Base-by-base conservation (phyloP, 53 echinoderm and acorn worm species). In the Actinopyga echinites region DNA sequence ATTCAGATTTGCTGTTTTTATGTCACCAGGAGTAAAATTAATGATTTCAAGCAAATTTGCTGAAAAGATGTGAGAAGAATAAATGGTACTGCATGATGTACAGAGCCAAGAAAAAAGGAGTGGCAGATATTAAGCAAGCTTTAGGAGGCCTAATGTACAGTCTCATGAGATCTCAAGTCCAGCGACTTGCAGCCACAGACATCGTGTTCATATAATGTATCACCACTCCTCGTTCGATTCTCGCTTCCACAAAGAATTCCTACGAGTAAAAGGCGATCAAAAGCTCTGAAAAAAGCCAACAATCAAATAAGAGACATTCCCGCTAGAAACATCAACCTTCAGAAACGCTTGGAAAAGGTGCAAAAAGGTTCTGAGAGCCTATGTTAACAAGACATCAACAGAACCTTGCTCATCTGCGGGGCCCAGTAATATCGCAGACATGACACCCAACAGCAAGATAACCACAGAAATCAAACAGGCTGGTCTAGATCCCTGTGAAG, bases 241-340 rank as follows among this genome's bases (percentile, higher is more conserved):
- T 36, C 69, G 37, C 32, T 36, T n/a, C 69, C 35, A 32, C 4
- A 68, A 68, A 28, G 69, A 69, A 30, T 35, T 8, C 17, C 69
- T 23, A 36, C 69, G 32, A 49, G 49, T 15, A 37, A 19, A 69
- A 69, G 32, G 69, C 33, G 30, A 38, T 69, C 69, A 69, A 69
- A 69, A 69, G 69, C 69, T 69, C 69, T 69, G 69, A 69, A 22
- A 67, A 69, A 38, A 34, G 69, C 69, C 69, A 69, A 34, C 37
- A 69, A 34, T 35, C 33, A 69, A 38, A 69, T 36, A 19, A 69
- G 38, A 69, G 69, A 32, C 33, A 29, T 34, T 22, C 21, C 33
- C 33, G 38, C 69, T 35, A 36, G 32, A 69, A 69, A 69, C 30
- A 29, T 35, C 33, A 69, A 69, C 34, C 69, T 69, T 35, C 17